Conservation (phyloP, 2,888 invertebrate species). For the Eupithecia abbreviata region DNA sequence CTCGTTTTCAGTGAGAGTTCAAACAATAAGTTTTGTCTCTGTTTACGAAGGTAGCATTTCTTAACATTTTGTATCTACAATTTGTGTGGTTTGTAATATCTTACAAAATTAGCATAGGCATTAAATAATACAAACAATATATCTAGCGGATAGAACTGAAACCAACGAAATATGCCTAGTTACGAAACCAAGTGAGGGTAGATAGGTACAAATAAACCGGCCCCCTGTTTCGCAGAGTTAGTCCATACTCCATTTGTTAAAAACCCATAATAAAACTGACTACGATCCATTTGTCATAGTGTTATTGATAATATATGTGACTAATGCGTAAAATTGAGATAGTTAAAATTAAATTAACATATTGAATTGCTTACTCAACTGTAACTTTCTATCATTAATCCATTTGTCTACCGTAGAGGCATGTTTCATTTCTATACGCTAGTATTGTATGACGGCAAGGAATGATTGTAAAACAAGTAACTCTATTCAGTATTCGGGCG, state of each 20-base stretch:
- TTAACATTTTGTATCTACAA: not conserved
- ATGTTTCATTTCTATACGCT: conserved; percentile 12
- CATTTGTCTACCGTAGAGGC: too few relatives aligned
- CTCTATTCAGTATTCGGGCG: conserved; percentile 58
- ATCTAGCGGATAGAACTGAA: not conserved
- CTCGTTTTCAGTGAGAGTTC: not conserved
- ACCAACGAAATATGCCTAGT: too few relatives aligned
- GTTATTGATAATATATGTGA: too few relatives aligned
- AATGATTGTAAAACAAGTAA: conserved; percentile 40
- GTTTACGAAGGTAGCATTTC: conserved; percentile 9
- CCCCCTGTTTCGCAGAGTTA: too few relatives aligned
- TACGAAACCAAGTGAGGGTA: too few relatives aligned
- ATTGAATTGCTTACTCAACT: too few relatives aligned
- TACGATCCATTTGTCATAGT: not conserved
- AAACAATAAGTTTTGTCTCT: not conserved
- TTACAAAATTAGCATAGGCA: not conserved
- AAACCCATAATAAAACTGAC: not conserved
- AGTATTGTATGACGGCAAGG: not conserved
- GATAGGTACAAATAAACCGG: too few relatives aligned
- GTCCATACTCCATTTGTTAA: not conserved
- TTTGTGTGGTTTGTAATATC: not conserved
- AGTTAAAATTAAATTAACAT: too few relatives aligned
- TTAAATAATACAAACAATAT: not conserved
- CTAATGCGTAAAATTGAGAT: too few relatives aligned
- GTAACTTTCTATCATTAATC: not conserved